phyloP scores from a whole-genome alignment of 2,888 invertebrate species.

The Aphidoletes aphidimyza region DNA sequence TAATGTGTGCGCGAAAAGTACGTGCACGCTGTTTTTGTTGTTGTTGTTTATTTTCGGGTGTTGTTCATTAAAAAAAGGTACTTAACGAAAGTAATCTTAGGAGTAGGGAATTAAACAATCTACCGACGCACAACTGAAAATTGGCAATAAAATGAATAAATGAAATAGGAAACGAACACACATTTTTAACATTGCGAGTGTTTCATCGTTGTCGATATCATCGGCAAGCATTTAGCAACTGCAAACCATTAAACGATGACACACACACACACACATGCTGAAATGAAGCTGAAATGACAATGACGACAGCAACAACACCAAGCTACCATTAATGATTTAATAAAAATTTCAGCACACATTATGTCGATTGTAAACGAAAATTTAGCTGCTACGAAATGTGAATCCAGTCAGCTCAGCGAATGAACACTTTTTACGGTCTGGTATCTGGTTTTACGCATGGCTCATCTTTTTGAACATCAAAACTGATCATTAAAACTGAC shows the following conservation, averaged over 20 bases:
- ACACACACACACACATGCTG: background rate
- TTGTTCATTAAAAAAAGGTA: constrained; percentile 42
- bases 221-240: constrained; percentile 22
- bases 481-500: constrained; percentile 31
- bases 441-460: constrained; percentile 47
- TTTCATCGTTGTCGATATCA: too few species aligned
- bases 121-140: background rate
- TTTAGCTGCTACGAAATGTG: too few species aligned
- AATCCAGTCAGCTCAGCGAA: background rate
- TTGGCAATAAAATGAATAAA: constrained; percentile 45
- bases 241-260: constrained; percentile 28
- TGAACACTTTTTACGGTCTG: background rate
- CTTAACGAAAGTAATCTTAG: constrained; percentile 20
- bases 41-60: background rate
- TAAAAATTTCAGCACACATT: constrained; percentile 1
- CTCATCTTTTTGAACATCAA: constrained; percentile 25
- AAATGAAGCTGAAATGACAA: background rate
- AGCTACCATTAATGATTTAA: constrained; percentile 35
- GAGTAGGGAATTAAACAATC: background rate
- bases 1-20: too few species aligned
- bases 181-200: too few species aligned
- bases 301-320: background rate
- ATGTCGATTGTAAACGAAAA: constrained; percentile 29
- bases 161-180: background rate
- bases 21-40: background rate